Percentiles rank a stretch among this genome's conserved stretches.
Conservation (phyloP, 2,888 invertebrate species). For the Phalera bucephala region DNA sequence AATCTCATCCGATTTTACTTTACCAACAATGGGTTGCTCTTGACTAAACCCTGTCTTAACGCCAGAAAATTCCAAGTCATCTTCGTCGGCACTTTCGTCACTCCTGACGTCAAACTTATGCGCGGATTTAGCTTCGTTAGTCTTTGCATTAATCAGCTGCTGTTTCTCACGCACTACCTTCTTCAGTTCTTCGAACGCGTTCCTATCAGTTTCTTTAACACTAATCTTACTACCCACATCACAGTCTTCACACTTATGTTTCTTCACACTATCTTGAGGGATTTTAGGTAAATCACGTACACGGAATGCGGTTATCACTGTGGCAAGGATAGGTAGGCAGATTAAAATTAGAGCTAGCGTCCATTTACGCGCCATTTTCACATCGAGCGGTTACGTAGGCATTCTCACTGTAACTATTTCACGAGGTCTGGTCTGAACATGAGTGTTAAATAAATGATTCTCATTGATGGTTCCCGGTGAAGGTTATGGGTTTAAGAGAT, state of each 20-base stretch:
- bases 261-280: conserved; percentile 50
- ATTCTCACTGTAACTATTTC: conserved; percentile 68
- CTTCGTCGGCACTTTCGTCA: conserved; percentile 47
- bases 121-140: conserved; percentile 35
- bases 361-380: conserved; percentile 75
- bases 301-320: conserved; percentile 81
- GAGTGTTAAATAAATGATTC: conserved; percentile 42
- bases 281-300: conserved; percentile 72
- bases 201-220: conserved; percentile 68
- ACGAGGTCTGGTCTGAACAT: conserved; percentile 43
- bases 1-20: conserved; percentile 21
- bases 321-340: conserved; percentile 70
- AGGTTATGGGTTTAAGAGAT: conserved; percentile 47
- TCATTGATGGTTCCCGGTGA: conserved; percentile 63
- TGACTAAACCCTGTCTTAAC: conserved; percentile 36
- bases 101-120: conserved; percentile 44
- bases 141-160: conserved; percentile 44
- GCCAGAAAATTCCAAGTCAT: conserved; percentile 27
- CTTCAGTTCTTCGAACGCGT: conserved; percentile 54
- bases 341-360: conserved; percentile 77
- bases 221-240: conserved; percentile 62
- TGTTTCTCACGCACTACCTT: conserved; percentile 55
- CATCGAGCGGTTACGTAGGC: conserved; percentile 71
- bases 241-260: conserved; percentile 67
- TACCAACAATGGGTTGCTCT: conserved; percentile 29